Percentiles rank a stretch among this genome's conserved stretches.
Conservation (phyloP, 2,797 vertebrate genomes). For the Gephyroberyx darwinii region DNA sequence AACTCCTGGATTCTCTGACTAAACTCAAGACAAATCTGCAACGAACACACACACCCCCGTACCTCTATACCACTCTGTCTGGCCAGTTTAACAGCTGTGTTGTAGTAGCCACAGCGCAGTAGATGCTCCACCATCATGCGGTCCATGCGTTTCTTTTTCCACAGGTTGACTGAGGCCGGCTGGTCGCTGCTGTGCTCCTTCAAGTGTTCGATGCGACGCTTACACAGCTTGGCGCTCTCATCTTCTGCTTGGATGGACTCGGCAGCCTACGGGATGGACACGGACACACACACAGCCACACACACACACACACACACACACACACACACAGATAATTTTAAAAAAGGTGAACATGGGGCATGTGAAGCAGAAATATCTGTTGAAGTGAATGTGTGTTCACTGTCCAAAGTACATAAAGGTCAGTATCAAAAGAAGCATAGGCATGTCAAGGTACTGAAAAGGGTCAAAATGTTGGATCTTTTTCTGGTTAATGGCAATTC, state of each 20-base stretch:
- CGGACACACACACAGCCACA: background rate
- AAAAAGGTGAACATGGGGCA: background rate
- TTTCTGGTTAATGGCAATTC: too few species aligned
- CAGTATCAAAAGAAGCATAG: too few species aligned
- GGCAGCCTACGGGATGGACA: conserved; percentile 83
- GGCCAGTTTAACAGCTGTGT: conserved; percentile 95
- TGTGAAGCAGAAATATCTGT: background rate
- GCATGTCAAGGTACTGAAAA: too few species aligned
- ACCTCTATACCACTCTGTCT: conserved; percentile 98
- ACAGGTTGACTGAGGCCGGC: conserved; percentile 91
- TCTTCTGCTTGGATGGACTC: conserved; percentile 99
- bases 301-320: background rate
- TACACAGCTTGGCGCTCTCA: conserved; percentile 97
- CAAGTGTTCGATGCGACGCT: conserved; percentile 95
- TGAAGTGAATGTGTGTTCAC: too few species aligned
- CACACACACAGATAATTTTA: background rate
- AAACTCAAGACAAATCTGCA: background rate
- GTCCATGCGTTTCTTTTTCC: conserved; percentile 99
- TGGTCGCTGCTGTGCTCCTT: conserved; percentile 99
- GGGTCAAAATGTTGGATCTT: too few species aligned
- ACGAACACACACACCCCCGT: conserved; percentile 7
- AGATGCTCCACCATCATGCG: conserved; percentile 99
- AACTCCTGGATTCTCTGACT: background rate
- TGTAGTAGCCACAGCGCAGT: conserved; percentile 97
- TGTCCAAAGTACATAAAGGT: too few species aligned